These are phyloP conservation scores for Lamellibrachia columna DNA, from an alignment of 2,888 invertebrate genomes.

Conservation along the genomic window DNA sequence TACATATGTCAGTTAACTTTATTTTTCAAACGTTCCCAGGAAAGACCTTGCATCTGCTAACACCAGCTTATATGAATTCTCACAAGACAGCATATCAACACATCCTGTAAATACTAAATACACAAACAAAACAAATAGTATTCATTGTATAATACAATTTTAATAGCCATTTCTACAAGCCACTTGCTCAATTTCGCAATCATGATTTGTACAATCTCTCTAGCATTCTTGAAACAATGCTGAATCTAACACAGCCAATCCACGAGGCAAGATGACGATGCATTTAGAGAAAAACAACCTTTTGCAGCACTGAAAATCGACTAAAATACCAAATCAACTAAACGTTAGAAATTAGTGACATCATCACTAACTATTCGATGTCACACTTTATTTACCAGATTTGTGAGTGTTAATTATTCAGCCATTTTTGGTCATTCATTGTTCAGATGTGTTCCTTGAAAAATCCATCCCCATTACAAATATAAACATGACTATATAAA, in stretches of 20 bases:
- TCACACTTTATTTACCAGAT: background rate
- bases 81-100: background rate
- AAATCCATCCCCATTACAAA: background rate
- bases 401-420: background rate
- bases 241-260: background rate
- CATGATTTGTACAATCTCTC: background rate
- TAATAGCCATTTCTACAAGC: background rate
- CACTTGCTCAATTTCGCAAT: background rate
- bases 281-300: background rate
- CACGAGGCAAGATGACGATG: background rate
- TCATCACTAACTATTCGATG: background rate
- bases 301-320: background rate
- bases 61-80: background rate
- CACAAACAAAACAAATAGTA: background rate
- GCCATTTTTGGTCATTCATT: background rate
- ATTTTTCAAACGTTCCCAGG: background rate
- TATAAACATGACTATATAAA: background rate
- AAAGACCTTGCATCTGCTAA: background rate
- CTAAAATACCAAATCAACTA: background rate
- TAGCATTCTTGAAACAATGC: background rate
- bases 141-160: background rate
- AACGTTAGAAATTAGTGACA: background rate
- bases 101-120: background rate
- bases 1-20: background rate
- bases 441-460: background rate